A percentile compares a stretch with the other conserved stretches of the same genome.
Evolutionary conservation across 2,113 vertebrate genomes (phyloP).

Genomic region (Sorex araneus): DNA sequence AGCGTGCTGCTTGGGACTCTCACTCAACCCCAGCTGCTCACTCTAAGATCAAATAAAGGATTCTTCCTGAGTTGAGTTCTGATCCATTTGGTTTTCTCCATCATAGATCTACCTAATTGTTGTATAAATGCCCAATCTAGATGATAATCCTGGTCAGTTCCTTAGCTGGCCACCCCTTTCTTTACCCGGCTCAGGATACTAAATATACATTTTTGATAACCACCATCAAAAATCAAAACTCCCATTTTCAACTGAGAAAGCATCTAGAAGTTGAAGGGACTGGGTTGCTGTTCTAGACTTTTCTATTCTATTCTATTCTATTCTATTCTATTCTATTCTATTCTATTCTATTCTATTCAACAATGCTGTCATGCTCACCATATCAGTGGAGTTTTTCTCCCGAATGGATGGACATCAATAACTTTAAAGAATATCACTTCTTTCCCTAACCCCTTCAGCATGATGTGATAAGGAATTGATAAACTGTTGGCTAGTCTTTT

Average conservation of each 20-base stretch:
- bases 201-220: slow-evolving; percentile 59
- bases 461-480: background rate
- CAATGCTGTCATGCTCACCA: background rate
- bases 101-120: slow-evolving; percentile 68
- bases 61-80: slow-evolving; percentile 47
- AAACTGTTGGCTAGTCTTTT: background rate
- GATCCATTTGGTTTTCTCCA: slow-evolving; percentile 35
- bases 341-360: too few species aligned
- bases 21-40: slow-evolving; percentile 62
- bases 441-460: background rate
- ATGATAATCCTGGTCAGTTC: slow-evolving; percentile 49
- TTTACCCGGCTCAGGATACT: slow-evolving; percentile 24
- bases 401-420: background rate
- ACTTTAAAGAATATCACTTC: too few species aligned
- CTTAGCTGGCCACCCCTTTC: slow-evolving; percentile 44
- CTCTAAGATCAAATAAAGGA: slow-evolving; percentile 57
- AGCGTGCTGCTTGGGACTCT: slow-evolving; percentile 63
- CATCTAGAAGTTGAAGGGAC: background rate
- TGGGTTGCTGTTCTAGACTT: background rate
- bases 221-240: slow-evolving; percentile 40
- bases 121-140: slow-evolving; percentile 67
- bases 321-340: too few species aligned
- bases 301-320: background rate
- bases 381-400: background rate
- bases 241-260: slow-evolving; percentile 1